Evolutionary conservation across 2,113 vertebrate genomes (phyloP).

Genomic region (Xenus cinereus): DNA sequence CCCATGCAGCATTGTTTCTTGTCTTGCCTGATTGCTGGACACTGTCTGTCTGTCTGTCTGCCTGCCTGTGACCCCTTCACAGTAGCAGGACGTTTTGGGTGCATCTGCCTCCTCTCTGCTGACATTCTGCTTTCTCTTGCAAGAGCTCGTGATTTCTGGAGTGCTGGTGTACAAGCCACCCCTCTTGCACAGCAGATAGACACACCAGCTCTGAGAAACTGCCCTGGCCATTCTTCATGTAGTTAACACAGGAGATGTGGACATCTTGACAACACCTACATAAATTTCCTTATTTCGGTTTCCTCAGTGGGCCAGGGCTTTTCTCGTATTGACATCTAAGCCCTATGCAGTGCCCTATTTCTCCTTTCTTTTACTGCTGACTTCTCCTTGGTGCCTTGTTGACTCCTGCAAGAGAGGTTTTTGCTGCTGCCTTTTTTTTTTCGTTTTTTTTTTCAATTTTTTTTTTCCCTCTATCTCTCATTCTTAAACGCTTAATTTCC

Average conservation of each 20-base stretch:
- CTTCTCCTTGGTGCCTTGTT: neutral
- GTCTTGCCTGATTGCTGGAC: neutral
- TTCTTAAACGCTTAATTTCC: neutral
- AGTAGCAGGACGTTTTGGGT: neutral
- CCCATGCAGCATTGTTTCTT: neutral
- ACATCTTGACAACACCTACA: neutral
- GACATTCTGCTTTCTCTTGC: neutral
- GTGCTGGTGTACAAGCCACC: neutral
- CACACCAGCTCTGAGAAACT: neutral
- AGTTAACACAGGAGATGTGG: neutral
- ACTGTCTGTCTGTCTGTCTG: neutral
- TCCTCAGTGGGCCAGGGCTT: neutral
- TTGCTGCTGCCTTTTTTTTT: neutral
- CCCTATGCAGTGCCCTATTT: neutral
- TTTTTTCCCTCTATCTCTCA: neutral
- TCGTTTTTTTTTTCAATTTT: neutral
- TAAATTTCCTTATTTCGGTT: neutral
- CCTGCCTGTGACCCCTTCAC: neutral
- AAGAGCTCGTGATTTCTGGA: neutral
- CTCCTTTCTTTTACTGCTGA: neutral
- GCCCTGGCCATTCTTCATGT: neutral
- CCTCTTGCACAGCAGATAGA: neutral
- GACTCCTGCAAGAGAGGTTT: neutral
- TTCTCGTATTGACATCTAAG: neutral
- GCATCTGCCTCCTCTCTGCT: neutral